Base-by-base conservation (phyloP, 2,113 vertebrate genomes). In the Oncorhynchus kisutch region DNA sequence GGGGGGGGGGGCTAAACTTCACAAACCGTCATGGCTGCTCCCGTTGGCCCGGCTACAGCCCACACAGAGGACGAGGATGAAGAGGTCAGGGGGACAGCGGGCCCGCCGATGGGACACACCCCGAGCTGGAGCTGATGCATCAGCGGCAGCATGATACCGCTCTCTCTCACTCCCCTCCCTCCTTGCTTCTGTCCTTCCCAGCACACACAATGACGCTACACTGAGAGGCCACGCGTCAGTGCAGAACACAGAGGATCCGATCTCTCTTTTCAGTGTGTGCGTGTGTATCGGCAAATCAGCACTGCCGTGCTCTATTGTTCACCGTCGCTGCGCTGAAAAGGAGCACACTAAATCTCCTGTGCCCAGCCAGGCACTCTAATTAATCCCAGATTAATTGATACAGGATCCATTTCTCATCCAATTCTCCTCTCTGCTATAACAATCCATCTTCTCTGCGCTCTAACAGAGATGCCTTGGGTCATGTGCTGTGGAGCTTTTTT, bases 91-190 rank as follows among this genome's bases (percentile, higher is more conserved):
- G 71, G 70, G 75, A 82, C 80, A 76, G 82, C 81, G 68, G 57
- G 81, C 80, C 80, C 57, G 80, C 72, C 39, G 65, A 84, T 2
- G 82, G 82, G 88, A 92, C 90, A 91, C 89, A 84, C 86, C 88
- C 86, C 60, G 68, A 78, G 71, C 73, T 45, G 39, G 39, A 73
- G 83, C 76, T 45, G 39, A 45, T 45, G 8, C 9, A 45, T 34
- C 34, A 85, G 75, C 67, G 34, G 80, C 84, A 31, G 75, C 80
- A 81, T 78, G 75, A 71, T 65, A 81, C 82, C 86, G 73, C 27
- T 45, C 69, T 22, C 20, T 67, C 59, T 24, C 64, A 16, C 49
- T 11, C 51, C 87, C 74, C 67, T 39, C 39, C 8, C 39, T 39
- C 39, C 9, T 45, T 45, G 39, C 39, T 45, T 45, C 9, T 45